Evolutionary conservation across 2,113 vertebrate species (phyloP).

Genomic region (Heterotilapia buettikoferi): DNA sequence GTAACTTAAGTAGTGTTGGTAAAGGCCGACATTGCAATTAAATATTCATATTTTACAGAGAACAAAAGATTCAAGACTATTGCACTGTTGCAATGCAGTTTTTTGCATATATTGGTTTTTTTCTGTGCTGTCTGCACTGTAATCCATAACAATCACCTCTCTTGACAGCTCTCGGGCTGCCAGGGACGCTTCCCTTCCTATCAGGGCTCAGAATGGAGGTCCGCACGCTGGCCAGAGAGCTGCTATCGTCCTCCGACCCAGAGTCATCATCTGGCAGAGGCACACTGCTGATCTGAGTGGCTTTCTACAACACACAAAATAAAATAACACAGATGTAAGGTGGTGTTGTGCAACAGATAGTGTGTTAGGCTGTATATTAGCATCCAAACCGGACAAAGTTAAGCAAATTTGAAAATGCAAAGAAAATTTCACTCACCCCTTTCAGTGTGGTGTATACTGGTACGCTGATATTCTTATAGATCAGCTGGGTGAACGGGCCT

Average conservation of each 20-base stretch:
- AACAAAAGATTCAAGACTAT: not conserved
- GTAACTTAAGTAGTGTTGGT: not conserved
- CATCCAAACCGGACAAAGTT: not conserved
- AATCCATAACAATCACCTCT: slow-evolving; percentile 68
- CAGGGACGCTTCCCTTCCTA: slow-evolving; percentile 76
- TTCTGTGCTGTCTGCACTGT: not conserved
- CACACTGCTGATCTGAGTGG: slow-evolving; percentile 84
- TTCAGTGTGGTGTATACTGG: slow-evolving; percentile 86
- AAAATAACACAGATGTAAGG: not conserved
- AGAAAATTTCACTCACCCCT: slow-evolving; percentile 72
- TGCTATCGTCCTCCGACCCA: slow-evolving; percentile 85
- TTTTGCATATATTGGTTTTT: not conserved
- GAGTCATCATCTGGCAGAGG: slow-evolving; percentile 85
- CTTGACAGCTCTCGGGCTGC: slow-evolving; percentile 83
- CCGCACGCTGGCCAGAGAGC: slow-evolving; percentile 80
- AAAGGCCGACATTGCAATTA: not conserved
- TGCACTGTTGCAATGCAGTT: not conserved
- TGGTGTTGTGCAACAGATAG: not conserved
- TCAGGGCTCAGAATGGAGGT: slow-evolving; percentile 77
- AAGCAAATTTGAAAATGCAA: not conserved
- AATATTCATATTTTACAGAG: not conserved
- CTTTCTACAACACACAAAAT: slow-evolving; percentile 70
- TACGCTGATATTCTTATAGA: slow-evolving; percentile 83
- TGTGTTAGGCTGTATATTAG: not conserved
- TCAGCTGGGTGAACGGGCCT: slow-evolving; percentile 76